Evolutionary conservation across 2,888 invertebrate species (phyloP).

Genomic region (Luperina testacea): DNA sequence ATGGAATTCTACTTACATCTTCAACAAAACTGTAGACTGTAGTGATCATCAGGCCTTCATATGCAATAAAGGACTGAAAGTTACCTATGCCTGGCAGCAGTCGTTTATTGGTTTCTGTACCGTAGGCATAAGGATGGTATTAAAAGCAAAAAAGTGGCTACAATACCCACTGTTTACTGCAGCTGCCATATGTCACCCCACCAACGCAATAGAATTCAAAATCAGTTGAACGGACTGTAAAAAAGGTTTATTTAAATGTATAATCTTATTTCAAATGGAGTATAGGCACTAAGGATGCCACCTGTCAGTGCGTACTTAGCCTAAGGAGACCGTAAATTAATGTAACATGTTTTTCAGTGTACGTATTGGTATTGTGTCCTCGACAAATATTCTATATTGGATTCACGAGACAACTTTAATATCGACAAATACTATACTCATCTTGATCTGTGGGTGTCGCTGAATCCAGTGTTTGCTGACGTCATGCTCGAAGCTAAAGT

Average conservation of each 20-base stretch:
- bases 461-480: slow-evolving; percentile 75
- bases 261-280: too few species aligned
- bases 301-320: too few species aligned
- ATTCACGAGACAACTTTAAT: slow-evolving; percentile 62
- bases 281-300: too few species aligned
- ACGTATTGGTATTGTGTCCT: slow-evolving; percentile 77
- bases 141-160: too few species aligned
- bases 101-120: background rate
- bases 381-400: slow-evolving; percentile 73
- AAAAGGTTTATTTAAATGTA: too few species aligned
- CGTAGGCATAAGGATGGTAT: too few species aligned
- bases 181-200: too few species aligned
- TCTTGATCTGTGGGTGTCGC: slow-evolving; percentile 77
- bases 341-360: slow-evolving; percentile 70
- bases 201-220: too few species aligned
- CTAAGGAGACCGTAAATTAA: background rate
- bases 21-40: background rate
- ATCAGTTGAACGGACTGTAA: too few species aligned
- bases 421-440: slow-evolving; percentile 76
- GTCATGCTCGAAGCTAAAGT: slow-evolving; percentile 73
- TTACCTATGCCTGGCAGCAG: background rate
- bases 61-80: background rate
- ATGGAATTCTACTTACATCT: background rate
- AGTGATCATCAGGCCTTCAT: background rate
- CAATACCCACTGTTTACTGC: too few species aligned